phyloP scores from a whole-genome alignment of 1,140 invertebrate species.

The Nylanderia fulva region DNA sequence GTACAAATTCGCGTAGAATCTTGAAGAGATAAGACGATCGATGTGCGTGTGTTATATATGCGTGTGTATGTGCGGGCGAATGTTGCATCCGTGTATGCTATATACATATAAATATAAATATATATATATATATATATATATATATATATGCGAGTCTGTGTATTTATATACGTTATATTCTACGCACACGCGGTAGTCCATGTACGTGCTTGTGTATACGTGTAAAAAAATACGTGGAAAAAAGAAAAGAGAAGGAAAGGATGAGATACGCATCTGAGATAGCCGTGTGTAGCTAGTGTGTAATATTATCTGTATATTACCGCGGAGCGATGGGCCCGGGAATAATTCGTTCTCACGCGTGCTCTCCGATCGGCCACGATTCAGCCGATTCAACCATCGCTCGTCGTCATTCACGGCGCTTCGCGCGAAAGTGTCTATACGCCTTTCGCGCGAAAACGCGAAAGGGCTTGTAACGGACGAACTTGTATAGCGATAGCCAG shows the following conservation, averaged over 20 bases:
- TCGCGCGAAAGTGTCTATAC: conserved; percentile 9
- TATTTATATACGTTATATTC: conserved; percentile 24
- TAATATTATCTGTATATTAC: conserved; percentile 74
- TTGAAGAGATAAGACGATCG: conserved; percentile 59
- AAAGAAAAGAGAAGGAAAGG: conserved; percentile 1
- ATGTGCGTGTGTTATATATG: conserved; percentile 25
- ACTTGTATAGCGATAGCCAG: neutral
- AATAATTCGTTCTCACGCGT: conserved; percentile 60
- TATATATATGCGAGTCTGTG: conserved; percentile 16
- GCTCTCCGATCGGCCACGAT: conserved; percentile 35
- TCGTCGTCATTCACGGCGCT: conserved; percentile 39
- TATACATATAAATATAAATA: no score
- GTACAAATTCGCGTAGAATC: conserved; percentile 67
- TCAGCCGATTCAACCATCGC: conserved; percentile 40
- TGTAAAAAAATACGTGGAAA: conserved; percentile 70
- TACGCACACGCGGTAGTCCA: conserved; percentile 49
- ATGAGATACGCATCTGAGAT: conserved; percentile 61
- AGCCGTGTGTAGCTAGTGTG: conserved; percentile 70
- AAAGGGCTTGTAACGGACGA: no score
- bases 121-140: no score
- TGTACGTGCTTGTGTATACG: conserved; percentile 66
- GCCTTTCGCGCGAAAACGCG: conserved; percentile 14
- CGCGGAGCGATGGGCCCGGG: conserved; percentile 60
- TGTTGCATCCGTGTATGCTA: conserved; percentile 30
- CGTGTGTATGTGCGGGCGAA: conserved; percentile 26